phyloP scores from a whole-genome alignment of 1,140 invertebrate species.

The Trachymyrmex cornetzi region DNA sequence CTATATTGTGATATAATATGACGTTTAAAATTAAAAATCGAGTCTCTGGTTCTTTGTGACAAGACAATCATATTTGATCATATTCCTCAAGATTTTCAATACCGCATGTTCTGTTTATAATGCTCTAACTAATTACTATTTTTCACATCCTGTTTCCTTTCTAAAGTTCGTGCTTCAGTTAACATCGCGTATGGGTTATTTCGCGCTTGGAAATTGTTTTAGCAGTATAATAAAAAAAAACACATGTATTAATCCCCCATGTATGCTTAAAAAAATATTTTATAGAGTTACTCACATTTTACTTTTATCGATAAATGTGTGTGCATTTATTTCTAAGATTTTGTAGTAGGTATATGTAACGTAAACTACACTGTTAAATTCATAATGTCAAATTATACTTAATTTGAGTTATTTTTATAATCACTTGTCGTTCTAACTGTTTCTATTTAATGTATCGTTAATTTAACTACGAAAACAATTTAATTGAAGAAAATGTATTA shows the following conservation, averaged over 20 bases:
- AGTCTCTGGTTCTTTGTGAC: neutral
- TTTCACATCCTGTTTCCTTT: conserved; percentile 32
- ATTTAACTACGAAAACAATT: too few relatives aligned
- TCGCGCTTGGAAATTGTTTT: neutral
- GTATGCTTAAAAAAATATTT: neutral
- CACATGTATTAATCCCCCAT: neutral
- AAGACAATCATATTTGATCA: neutral
- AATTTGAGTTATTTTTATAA: too few relatives aligned
- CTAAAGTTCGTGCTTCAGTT: conserved; percentile 9
- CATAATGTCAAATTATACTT: too few relatives aligned
- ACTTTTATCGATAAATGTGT: too few relatives aligned
- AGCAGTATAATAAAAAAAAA: neutral
- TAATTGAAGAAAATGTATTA: too few relatives aligned
- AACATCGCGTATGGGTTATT: neutral
- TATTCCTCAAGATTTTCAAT: neutral
- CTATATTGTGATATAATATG: neutral
- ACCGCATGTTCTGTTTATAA: neutral
- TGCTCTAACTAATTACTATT: neutral
- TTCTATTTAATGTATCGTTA: too few relatives aligned
- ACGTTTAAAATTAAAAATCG: neutral
- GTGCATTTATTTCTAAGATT: too few relatives aligned
- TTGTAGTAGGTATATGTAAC: too few relatives aligned
- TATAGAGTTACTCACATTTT: too few relatives aligned
- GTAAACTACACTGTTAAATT: too few relatives aligned
- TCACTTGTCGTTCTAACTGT: too few relatives aligned